Evolutionary conservation across 2,113 vertebrate genomes (phyloP).

Genomic region (Onychorhynchus coronatus): DNA sequence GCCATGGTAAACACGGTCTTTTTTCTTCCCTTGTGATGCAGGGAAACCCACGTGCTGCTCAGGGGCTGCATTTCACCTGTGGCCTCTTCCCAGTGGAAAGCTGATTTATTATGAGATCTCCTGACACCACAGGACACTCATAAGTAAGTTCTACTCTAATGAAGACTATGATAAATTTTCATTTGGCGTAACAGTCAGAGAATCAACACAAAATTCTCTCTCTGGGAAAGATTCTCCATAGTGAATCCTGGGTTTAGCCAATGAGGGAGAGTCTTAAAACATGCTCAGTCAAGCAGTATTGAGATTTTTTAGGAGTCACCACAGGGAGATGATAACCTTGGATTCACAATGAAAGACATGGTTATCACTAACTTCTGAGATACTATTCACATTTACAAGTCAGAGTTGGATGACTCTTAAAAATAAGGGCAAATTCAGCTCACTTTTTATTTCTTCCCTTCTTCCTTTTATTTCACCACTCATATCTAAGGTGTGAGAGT

Average conservation of each 20-base stretch:
- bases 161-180: not conserved
- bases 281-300: not conserved
- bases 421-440: not conserved
- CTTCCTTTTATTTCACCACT: not conserved
- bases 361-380: not conserved
- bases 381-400: not conserved
- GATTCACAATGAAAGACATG: not conserved
- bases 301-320: not conserved
- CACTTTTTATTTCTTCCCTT: not conserved
- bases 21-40: accelerated
- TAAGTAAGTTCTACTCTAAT: not conserved
- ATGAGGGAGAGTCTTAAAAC: not conserved
- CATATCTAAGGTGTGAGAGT: not conserved
- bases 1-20: accelerated
- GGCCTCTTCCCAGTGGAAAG: not conserved
- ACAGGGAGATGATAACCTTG: not conserved
- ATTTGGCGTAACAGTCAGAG: not conserved
- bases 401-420: not conserved
- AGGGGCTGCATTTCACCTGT: not conserved
- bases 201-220: not conserved
- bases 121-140: not conserved
- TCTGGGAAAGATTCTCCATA: not conserved
- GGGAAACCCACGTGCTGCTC: not conserved
- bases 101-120: not conserved
- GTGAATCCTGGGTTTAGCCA: not conserved